Evolutionary conservation across 2,797 vertebrate species (phyloP).

Genomic region (Clarias fuscus): DNA sequence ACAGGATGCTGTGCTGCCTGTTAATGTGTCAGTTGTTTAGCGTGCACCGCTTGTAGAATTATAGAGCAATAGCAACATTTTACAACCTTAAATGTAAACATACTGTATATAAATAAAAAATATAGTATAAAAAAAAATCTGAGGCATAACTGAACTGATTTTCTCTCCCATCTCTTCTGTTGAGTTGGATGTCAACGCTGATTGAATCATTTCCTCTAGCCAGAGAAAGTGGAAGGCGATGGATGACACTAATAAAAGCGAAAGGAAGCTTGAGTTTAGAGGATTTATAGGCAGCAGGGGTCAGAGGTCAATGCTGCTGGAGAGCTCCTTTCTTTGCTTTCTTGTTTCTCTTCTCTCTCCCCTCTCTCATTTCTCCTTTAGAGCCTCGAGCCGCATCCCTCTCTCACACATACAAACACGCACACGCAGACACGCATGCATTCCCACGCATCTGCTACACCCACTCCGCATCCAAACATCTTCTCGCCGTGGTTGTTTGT

Average conservation of each 20-base stretch:
- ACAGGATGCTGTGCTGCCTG: too few species aligned
- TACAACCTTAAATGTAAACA: too few species aligned
- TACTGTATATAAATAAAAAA: too few species aligned
- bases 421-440: too few species aligned
- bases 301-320: constrained; percentile 71
- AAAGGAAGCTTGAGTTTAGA: constrained; percentile 61
- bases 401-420: constrained; percentile 41
- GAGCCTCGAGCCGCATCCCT: constrained; percentile 68
- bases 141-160: too few species aligned
- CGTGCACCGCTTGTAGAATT: too few species aligned
- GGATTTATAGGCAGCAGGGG: constrained; percentile 78
- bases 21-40: too few species aligned
- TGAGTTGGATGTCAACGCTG: background rate
- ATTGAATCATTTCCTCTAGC: background rate
- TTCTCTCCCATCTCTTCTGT: too few species aligned
- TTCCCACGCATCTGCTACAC: constrained; percentile 5
- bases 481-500: background rate
- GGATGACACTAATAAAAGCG: constrained; percentile 22
- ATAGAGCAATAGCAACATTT: too few species aligned
- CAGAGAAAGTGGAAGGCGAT: background rate
- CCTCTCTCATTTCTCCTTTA: constrained; percentile 67
- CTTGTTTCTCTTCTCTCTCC: constrained; percentile 45
- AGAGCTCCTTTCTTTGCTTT: constrained; percentile 69
- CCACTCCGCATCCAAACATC: background rate
- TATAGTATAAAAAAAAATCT: too few species aligned